Percentiles rank a stretch among this genome's conserved stretches.
Conservation (phyloP, 2,888 invertebrate genomes). For the Parnassius apollo region DNA sequence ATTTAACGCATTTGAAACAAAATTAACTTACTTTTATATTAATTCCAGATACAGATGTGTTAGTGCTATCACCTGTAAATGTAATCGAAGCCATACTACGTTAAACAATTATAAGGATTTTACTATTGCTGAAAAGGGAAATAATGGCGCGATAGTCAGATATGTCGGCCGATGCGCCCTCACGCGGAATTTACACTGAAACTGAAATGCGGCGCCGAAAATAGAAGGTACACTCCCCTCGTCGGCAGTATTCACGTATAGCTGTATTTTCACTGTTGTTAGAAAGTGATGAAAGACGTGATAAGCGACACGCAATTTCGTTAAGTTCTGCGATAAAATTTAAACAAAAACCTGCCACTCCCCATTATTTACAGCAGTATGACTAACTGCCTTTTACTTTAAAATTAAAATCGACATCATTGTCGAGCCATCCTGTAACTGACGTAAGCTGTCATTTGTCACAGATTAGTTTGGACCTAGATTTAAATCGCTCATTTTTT, state of each 20-base stretch:
- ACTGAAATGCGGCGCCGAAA: constrained; percentile 74
- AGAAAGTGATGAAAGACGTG: constrained; percentile 48
- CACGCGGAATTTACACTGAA: constrained; percentile 60
- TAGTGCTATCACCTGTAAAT: constrained; percentile 59
- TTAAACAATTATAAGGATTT: constrained; percentile 17
- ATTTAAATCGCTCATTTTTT: too few relatives aligned
- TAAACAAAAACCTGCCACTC: background rate
- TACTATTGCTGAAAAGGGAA: constrained; percentile 6
- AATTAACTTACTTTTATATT: constrained; percentile 69
- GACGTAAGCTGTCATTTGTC: too few relatives aligned
- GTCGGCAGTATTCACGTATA: constrained; percentile 38
- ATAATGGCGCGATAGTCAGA: constrained; percentile 26
- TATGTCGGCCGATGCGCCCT: constrained; percentile 56
- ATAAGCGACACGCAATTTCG: constrained; percentile 28
- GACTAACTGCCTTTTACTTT: too few relatives aligned
- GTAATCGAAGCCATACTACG: constrained; percentile 29
- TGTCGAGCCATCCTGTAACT: too few relatives aligned
- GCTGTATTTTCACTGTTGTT: constrained; percentile 46
- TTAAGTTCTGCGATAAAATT: background rate
- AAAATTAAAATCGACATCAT: too few relatives aligned
- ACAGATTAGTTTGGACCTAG: too few relatives aligned
- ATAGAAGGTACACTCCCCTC: constrained; percentile 70
- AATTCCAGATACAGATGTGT: constrained; percentile 61
- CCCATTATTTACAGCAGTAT: too few relatives aligned
- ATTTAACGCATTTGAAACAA: constrained; percentile 27